Evolutionary conservation across 2,113 vertebrate genomes (phyloP).

Genomic region (Cyprinodon brontotheroides): DNA sequence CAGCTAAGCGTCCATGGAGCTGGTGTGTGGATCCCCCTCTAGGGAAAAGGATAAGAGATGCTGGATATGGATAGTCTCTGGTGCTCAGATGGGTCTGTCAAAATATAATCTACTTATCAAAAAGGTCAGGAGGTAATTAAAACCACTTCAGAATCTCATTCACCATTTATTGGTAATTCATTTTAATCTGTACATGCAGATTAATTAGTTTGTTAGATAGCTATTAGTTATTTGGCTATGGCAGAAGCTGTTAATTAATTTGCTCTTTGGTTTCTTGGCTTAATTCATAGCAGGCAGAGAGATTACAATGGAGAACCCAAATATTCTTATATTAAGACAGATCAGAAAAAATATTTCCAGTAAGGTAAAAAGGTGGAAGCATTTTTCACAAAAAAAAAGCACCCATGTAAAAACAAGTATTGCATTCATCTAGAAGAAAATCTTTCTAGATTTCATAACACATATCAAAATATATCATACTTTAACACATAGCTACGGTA

Average conservation of each 20-base stretch:
- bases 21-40: slow-evolving; percentile 82
- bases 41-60: slow-evolving; percentile 81
- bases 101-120: slow-evolving; percentile 87
- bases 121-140: background rate
- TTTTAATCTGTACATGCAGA: background rate
- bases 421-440: too few relatives aligned
- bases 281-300: too few relatives aligned
- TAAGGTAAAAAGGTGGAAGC: background rate
- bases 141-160: background rate
- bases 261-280: too few relatives aligned
- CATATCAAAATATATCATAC: too few relatives aligned
- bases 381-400: slow-evolving; percentile 1
- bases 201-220: too few relatives aligned
- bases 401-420: background rate
- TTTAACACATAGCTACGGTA: too few relatives aligned
- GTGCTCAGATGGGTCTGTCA: slow-evolving; percentile 85
- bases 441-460: too few relatives aligned
- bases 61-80: slow-evolving; percentile 83
- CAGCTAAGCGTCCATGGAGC: slow-evolving; percentile 86
- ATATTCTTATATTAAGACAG: background rate
- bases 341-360: background rate
- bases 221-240: too few relatives aligned
- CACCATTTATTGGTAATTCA: background rate
- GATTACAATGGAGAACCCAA: too few relatives aligned
- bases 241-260: too few relatives aligned